Evolutionary conservation across 2,113 vertebrate genomes (phyloP), one percentile per base, ranked within the genome.

Genomic region (Toxotes jaculatrix): DNA sequence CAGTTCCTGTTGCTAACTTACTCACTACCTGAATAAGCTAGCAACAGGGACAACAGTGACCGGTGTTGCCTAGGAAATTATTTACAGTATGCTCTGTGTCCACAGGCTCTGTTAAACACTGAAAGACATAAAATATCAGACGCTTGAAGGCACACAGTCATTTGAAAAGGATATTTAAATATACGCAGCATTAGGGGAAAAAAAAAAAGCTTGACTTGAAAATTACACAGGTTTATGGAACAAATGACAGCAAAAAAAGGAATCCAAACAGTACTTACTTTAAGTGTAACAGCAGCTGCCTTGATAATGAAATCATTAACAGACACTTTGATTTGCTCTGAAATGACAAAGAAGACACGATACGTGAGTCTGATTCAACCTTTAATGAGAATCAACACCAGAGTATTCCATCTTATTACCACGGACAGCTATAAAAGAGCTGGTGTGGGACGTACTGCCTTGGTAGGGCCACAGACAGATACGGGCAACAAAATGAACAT

Each of bases 301-400:
- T 98, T 99, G 92, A 99, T 98, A 92, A 99, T 97, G 91, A 99
- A 99, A 88, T 99, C 97, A 82, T 98, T 99, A 90, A 99, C 96
- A n/a, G 97, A 99, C 40, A 99, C 96, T 95, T 97, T 98, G 93
- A 99, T 94, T 74, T 98, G 93, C 90, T 96, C 97, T 99, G 91
- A 79, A 93, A 87, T 84, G 36, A 89, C 47, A 92, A 88, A 88
- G 57, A 66, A 72, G n/a, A 71, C 45, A 73, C 27, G 59, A 32
- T 13, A 10, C 72, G 23, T 81, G 36, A 88, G 70, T 14, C 3
- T 10, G 12, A 36, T 63, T 78, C 6, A 71, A 60, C 21, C 17
- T 71, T 14, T 45, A 32, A 66, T 61, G 27, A 38, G 5, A 77
- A 70, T 32, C 21, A 68, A 34, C 27, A 55, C 11, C 11, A 10